These are phyloP conservation scores for Nerophis lumbriciformis DNA, from an alignment of 2,113 vertebrate species.

Conservation along the genomic window DNA sequence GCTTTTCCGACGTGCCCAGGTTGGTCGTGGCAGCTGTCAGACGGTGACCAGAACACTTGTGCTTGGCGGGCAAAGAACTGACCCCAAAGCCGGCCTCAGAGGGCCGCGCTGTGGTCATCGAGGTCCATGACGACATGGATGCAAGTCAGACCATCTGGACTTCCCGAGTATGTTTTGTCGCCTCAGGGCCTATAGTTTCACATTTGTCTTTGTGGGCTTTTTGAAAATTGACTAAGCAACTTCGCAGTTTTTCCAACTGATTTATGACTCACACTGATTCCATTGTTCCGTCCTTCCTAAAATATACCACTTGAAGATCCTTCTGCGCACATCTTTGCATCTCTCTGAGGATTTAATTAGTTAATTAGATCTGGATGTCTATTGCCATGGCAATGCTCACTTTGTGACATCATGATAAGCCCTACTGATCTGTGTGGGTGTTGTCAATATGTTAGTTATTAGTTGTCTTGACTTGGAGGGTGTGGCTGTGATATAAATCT, in stretches of 20 bases:
- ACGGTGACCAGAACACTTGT: conserved; percentile 42
- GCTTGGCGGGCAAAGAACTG: conserved; percentile 36
- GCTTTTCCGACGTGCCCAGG: conserved; percentile 57
- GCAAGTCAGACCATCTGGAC: conserved; percentile 32
- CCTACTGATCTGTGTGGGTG: conserved; percentile 62
- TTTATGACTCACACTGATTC: conserved; percentile 47
- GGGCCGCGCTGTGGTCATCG: conserved; percentile 44
- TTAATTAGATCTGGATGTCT: conserved; percentile 56
- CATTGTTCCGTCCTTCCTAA: conserved; percentile 42
- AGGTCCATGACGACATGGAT: conserved; percentile 41
- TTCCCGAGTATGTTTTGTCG: conserved; percentile 26
- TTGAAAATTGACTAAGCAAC: conserved; percentile 24
- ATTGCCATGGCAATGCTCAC: conserved; percentile 64
- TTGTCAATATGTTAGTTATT: conserved; percentile 68
- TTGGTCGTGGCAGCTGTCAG: conserved; percentile 66
- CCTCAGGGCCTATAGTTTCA: background rate
- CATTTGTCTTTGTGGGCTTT: conserved; percentile 28
- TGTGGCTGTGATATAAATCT: conserved; percentile 62
- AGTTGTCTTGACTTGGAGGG: conserved; percentile 68
- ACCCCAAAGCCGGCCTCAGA: background rate
- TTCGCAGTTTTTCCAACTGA: conserved; percentile 52
- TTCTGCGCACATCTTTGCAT: conserved; percentile 46
- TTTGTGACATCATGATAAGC: conserved; percentile 54
- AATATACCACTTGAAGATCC: conserved; percentile 45
- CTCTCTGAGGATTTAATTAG: conserved; percentile 52